Evolutionary conservation across 2,113 vertebrate genomes (phyloP).

Genomic region (Cinclus mexicanus): DNA sequence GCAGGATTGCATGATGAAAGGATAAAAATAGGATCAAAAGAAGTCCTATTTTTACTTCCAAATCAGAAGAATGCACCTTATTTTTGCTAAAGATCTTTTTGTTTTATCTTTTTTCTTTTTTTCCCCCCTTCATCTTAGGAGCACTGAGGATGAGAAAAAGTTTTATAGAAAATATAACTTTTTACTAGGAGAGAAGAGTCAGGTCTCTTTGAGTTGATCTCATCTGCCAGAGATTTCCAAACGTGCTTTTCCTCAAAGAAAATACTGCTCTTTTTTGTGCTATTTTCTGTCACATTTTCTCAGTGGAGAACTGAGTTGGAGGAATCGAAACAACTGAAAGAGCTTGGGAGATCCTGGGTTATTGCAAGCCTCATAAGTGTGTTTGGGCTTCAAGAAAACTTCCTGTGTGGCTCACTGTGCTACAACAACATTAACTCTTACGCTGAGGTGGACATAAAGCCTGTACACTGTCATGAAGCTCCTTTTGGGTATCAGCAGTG

Average conservation of each 20-base stretch:
- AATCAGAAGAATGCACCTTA: background rate
- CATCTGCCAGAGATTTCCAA: background rate
- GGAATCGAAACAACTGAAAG: background rate
- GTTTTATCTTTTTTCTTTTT: background rate
- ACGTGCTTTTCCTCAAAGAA: background rate
- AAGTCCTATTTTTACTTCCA: background rate
- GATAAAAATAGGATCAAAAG: background rate
- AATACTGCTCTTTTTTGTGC: background rate
- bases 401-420: background rate
- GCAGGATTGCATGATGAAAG: background rate
- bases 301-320: background rate
- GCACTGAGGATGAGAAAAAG: background rate
- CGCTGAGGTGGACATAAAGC: background rate
- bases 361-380: background rate
- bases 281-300: background rate
- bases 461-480: accelerated
- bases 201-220: background rate
- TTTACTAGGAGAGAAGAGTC: background rate
- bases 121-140: background rate
- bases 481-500: background rate
- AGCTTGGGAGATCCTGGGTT: background rate
- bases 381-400: background rate
- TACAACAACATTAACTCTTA: background rate
- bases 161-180: background rate
- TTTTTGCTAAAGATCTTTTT: background rate